Evolutionary conservation across 2,113 vertebrate genomes (phyloP), one percentile per base, ranked within the genome.

Genomic region (Furnarius figulus): DNA sequence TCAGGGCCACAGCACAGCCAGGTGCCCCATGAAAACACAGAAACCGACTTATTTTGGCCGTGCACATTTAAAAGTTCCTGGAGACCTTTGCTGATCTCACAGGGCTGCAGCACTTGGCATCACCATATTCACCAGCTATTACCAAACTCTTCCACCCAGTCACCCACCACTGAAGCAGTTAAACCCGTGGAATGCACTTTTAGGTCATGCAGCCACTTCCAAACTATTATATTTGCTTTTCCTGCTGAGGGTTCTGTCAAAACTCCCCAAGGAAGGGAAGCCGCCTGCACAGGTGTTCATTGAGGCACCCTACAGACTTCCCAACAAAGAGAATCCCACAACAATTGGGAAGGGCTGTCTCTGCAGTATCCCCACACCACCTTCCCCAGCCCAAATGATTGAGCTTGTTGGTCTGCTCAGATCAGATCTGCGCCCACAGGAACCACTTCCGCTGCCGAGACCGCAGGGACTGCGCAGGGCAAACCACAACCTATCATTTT

Each of bases 401-500:
- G 70, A 76, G 95, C 95, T 5, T 58, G 68, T 8, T 85, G 96
- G 58, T 85, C 94, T 78, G 97, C 88, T 31, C 33, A 97, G 95
- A 98, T 97, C 93, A 93, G 86, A 97, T 96, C 96, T 90, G 97
- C 6, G 49, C 95, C 98, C 97, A 85, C 98, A 98, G 47, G 79
- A 98, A 97, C 98, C 97, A 82, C 97, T 97, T 98, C 98, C 97
- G 58, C 94, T 89, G 31, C 87, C 17, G 42, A 93, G 92, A 98
- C 97, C 98, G 37, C 98, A 98, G 76, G 73, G 63, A 78, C 95
- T 50, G 50, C 22, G 76, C 78, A 85, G 73, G 63, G 95, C 94
- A 97, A 97, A 98, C 97, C 98, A 95, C 97, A 98, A 10, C 75
- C 72, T 9, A 81, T 35, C 91, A 58, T 61, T 18, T 20, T 35